Evolutionary conservation across 2,888 invertebrate species (phyloP).

Genomic region (Ethmia dodecea): DNA sequence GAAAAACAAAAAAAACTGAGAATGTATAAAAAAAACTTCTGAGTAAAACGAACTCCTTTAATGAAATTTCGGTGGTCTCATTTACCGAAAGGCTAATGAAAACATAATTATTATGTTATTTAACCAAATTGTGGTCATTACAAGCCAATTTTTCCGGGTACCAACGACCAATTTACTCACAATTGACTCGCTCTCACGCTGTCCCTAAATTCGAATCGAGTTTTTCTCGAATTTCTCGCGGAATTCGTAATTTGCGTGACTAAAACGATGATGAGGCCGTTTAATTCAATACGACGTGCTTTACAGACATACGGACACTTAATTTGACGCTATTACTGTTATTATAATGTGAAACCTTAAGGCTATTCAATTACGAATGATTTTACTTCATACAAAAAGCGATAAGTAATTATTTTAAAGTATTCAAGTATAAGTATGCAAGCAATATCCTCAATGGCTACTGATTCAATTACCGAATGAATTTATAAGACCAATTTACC

Average conservation of each 20-base stretch:
- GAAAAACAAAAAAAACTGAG: no score
- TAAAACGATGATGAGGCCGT: slow-evolving; percentile 12
- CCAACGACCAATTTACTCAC: neutral
- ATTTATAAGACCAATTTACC: no score
- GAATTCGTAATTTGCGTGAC: slow-evolving; percentile 12
- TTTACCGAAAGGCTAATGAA: neutral
- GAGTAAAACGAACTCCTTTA: no score
- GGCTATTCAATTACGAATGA: no score
- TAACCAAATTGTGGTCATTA: slow-evolving; percentile 1
- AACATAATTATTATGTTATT: neutral
- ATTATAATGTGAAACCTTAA: no score
- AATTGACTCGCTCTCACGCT: neutral
- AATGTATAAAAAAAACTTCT: no score
- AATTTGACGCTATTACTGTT: slow-evolving; percentile 1
- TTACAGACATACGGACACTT: slow-evolving; percentile 2
- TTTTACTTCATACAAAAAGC: no score
- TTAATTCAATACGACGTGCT: slow-evolving; percentile 14
- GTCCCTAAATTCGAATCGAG: neutral
- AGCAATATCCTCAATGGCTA: no score
- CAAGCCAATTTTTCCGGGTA: neutral
- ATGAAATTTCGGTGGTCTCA: no score
- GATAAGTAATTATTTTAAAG: no score
- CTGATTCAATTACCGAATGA: no score
- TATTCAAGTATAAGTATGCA: no score
- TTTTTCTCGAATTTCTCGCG: slow-evolving; percentile 3